Evolutionary conservation across 2,888 invertebrate species (phyloP), one percentile per base, ranked within the genome.

Genomic region (Metopia argyrocephala): DNA sequence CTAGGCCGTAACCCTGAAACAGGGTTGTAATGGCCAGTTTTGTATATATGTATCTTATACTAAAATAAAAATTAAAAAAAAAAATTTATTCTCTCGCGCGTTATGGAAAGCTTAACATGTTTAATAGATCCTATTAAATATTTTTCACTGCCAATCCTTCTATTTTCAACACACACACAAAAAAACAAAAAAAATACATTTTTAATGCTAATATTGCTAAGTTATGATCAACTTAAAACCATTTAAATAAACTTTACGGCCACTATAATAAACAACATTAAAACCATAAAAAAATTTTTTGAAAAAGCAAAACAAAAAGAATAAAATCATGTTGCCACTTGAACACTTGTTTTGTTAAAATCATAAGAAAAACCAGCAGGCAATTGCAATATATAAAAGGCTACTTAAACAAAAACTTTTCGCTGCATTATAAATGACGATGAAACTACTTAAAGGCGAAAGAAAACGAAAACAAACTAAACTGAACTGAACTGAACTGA

Each of bases 251-350:
- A 31, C 65, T 65, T 74, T 66, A 74, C 31, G 54, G 20, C 59
- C 57, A 50, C 31, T 28, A n/a, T 50, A 9, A 64, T 64, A 74
- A 74, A 65, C 38, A 57, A 64, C 21, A 56, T 12, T 7, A 25
- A 46, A 62, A 31, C 20, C 38, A 31, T 20, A 31, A 59, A 59
- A 2, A 15, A 21, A 7, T 50, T 50, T 50, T 18, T 50, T 27
- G 38, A 38, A 38, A 38, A 38, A 38, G 21, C 45, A 50, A 59
- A 18, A 15, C 54, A 59, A 52, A 28, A 65, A 52, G n/a, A 59
- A 23, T 62, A 56, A 57, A 20, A 6, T 86, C 86, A 86, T 87
- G 86, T 85, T 87, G 85, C 85, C 87, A 86, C 83, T 87, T 87
- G 86, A 85, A 86, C 86, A 87, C 84, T 86, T 86, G 84, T 86